phyloP scores from a whole-genome alignment of 2,113 vertebrate genomes.

The Callorhinus ursinus region DNA sequence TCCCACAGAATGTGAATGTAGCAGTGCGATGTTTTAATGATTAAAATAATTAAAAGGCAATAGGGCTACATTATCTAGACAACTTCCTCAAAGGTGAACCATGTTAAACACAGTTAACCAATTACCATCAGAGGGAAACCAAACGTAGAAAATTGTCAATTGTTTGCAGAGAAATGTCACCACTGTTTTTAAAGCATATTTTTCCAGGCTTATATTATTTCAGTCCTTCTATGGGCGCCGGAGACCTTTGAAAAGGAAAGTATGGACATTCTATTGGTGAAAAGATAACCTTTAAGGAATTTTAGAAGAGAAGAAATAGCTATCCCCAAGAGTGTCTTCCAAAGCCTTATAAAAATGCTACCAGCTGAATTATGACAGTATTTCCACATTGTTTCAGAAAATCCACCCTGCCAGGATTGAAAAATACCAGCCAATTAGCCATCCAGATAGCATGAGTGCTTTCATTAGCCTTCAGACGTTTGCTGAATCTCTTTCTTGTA shows the following conservation, averaged over 20 bases:
- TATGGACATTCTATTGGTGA: conserved; percentile 48
- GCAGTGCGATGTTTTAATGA: conserved; percentile 42
- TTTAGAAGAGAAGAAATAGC: conserved; percentile 45
- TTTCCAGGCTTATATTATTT: conserved; percentile 30
- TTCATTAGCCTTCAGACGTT: neutral
- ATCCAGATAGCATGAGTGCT: neutral
- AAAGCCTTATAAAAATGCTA: conserved; percentile 58
- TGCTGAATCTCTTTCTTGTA: neutral
- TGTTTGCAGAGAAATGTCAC: conserved; percentile 50
- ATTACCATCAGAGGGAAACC: conserved; percentile 42
- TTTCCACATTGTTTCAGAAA: conserved; percentile 37
- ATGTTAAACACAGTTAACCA: conserved; percentile 1
- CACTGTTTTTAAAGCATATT: neutral
- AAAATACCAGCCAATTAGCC: conserved; percentile 52
- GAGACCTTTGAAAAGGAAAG: conserved; percentile 68
- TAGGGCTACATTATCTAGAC: conserved; percentile 5
- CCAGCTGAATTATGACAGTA: conserved; percentile 9
- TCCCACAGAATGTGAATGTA: neutral
- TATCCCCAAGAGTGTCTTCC: neutral
- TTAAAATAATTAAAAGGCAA: conserved; percentile 71
- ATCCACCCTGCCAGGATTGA: conserved; percentile 18
- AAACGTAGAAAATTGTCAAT: neutral
- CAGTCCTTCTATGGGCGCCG: neutral
- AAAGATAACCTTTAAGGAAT: conserved; percentile 66
- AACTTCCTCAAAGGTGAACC: conserved; percentile 52